Evolutionary conservation across 2,113 vertebrate genomes (phyloP).

Genomic region (Callithrix jacchus): DNA sequence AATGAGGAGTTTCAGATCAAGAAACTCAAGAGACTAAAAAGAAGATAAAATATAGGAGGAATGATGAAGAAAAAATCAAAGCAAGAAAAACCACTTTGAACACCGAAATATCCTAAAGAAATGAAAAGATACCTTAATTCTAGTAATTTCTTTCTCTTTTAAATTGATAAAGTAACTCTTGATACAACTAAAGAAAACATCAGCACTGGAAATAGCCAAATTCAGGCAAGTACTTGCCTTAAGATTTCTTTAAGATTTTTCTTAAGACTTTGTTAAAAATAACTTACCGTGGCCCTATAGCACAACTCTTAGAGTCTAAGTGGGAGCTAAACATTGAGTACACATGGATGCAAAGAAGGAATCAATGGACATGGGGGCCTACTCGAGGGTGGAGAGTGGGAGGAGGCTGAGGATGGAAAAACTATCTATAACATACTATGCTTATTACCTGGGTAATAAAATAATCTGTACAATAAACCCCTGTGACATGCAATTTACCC

Average conservation of each 20-base stretch:
- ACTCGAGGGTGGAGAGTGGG: too few species aligned
- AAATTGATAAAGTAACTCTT: background rate
- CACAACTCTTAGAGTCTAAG: background rate
- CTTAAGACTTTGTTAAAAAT: background rate
- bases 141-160: background rate
- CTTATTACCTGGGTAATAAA: too few species aligned
- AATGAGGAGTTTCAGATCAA: background rate
- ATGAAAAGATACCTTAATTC: background rate
- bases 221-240: background rate
- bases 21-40: background rate
- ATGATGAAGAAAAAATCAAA: background rate
- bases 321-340: too few species aligned
- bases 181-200: background rate
- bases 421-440: too few species aligned
- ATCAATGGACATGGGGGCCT: too few species aligned
- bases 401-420: too few species aligned
- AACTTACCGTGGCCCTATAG: background rate
- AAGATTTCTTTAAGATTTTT: background rate
- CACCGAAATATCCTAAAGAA: background rate
- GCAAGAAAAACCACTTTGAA: background rate
- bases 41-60: background rate
- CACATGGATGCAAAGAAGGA: too few species aligned
- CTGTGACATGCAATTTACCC: too few species aligned
- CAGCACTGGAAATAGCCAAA: background rate
- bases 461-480: too few species aligned